A percentile compares a stretch with the other conserved stretches of the same genome.
Evolutionary conservation across 2,797 vertebrate species (phyloP).

Genomic region (Aulostomus chinensis): DNA sequence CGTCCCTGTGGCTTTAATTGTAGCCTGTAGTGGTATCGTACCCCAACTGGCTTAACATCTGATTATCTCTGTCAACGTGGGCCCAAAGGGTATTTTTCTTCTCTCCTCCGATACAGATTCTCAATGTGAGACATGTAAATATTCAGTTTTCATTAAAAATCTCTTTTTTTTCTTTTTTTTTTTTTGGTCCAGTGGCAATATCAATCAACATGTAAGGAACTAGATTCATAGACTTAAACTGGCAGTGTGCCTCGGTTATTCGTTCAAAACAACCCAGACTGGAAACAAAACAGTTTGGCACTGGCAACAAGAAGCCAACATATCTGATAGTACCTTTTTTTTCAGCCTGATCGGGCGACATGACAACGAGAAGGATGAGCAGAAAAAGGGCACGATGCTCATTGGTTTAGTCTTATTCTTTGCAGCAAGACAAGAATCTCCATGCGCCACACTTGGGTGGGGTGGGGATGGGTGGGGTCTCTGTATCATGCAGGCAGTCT

Average conservation of each 20-base stretch:
- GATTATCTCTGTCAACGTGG: conserved; percentile 30
- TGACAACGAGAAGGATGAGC: conserved; percentile 36
- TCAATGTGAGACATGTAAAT: conserved; percentile 82
- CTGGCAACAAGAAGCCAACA: conserved; percentile 40
- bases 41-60: conserved; percentile 31
- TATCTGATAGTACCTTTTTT: conserved; percentile 31
- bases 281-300: conserved; percentile 57
- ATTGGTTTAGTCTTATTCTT: conserved; percentile 37
- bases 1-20: conserved; percentile 55
- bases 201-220: too few relatives aligned
- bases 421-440: conserved; percentile 32
- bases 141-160: conserved; percentile 40
- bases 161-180: too few relatives aligned
- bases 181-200: conserved; percentile 63
- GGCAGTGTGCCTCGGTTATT: conserved; percentile 33
- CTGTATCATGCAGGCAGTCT: conserved; percentile 56
- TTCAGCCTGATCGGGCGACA: conserved; percentile 31
- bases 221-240: conserved; percentile 45
- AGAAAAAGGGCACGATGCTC: conserved; percentile 45
- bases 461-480: conserved; percentile 16
- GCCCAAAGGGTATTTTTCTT: conserved; percentile 16
- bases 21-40: conserved; percentile 47
- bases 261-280: conserved; percentile 13
- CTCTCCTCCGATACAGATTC: conserved; percentile 53
- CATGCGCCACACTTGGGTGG: conserved; percentile 49